These are phyloP conservation scores for Tretioscincus oriximinensis DNA, from an alignment of 2,113 vertebrate species.

Conservation along the genomic window DNA sequence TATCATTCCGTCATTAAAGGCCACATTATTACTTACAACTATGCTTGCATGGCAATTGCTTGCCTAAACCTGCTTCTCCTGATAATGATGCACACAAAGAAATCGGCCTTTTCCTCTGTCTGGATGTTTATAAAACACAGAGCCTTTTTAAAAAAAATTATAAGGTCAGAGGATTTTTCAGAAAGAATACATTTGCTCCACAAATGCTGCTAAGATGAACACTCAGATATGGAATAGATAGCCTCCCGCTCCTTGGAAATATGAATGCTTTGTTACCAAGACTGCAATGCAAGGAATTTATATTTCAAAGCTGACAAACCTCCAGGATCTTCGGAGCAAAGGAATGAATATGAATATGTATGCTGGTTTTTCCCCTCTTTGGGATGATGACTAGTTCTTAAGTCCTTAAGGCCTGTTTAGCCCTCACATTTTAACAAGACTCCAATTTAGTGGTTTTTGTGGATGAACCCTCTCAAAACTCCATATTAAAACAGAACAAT, in stretches of 20 bases:
- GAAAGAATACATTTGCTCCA: background rate
- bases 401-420: too few relatives aligned
- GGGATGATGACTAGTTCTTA: too few relatives aligned
- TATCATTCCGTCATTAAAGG: conserved; percentile 99
- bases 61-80: conserved; percentile 75
- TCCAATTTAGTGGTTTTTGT: too few relatives aligned
- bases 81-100: conserved; percentile 55
- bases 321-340: background rate
- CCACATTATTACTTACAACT: conserved; percentile 99
- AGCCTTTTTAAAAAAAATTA: conserved; percentile 24
- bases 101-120: conserved; percentile 41
- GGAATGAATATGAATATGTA: background rate
- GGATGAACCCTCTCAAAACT: too few relatives aligned
- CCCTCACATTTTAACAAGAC: too few relatives aligned
- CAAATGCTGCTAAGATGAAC: background rate
- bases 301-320: background rate
- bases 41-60: conserved; percentile 96
- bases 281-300: background rate
- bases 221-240: background rate
- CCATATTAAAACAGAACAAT: too few relatives aligned
- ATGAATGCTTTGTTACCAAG: background rate
- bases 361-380: too few relatives aligned
- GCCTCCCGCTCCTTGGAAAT: background rate
- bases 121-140: conserved; percentile 16
- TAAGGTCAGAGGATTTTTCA: conserved; percentile 1